Percentiles rank a stretch among this genome's conserved stretches.
Conservation (phyloP, 2,797 vertebrate species). For the Nothura maculosa region DNA sequence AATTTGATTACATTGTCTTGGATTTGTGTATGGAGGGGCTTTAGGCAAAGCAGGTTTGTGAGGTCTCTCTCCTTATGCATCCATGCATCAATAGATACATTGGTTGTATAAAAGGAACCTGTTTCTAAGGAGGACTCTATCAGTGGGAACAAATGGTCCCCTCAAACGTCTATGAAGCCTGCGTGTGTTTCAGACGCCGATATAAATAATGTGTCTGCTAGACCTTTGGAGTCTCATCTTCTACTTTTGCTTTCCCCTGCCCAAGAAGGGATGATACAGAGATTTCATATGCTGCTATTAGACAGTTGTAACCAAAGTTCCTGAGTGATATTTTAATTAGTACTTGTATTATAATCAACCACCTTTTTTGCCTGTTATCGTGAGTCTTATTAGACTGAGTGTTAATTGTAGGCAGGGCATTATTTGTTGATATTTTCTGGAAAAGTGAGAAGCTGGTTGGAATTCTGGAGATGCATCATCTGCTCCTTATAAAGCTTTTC, state of each 20-base stretch:
- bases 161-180: not conserved
- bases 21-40: not conserved
- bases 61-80: not conserved
- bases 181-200: not conserved
- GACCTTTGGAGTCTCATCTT: not conserved
- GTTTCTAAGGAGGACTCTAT: not conserved
- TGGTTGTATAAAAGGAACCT: not conserved
- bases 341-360: not conserved
- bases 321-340: not conserved
- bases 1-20: not conserved
- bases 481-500: not conserved
- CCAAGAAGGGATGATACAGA: not conserved
- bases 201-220: not conserved
- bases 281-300: not conserved
- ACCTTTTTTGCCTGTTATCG: not conserved
- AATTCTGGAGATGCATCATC: not conserved
- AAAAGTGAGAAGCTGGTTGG: not conserved
- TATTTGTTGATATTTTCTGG: not conserved
- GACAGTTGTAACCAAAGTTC: not conserved
- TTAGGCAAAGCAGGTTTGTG: not conserved
- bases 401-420: not conserved
- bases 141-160: not conserved
- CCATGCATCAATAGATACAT: not conserved
- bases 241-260: not conserved
- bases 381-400: not conserved